Percentiles rank a stretch among this genome's conserved stretches.
Conservation (phyloP, 2,797 vertebrate genomes). For the Gobio occitaniae region DNA sequence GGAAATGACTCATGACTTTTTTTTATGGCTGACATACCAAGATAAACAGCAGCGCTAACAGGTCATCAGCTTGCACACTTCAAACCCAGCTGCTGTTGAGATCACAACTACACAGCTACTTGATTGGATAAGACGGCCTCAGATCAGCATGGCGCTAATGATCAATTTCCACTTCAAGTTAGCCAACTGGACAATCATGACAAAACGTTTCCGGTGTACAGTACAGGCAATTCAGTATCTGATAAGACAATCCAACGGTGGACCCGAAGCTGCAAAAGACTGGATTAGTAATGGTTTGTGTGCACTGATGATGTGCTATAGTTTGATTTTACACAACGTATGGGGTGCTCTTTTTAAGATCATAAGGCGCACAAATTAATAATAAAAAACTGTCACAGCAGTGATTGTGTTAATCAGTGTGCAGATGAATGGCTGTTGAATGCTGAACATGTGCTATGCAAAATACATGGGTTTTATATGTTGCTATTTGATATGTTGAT, state of each 20-base stretch:
- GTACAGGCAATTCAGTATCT: not conserved
- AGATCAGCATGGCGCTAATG: slow-evolving; percentile 38
- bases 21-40: slow-evolving; percentile 50
- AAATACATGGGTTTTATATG: not conserved
- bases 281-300: slow-evolving; percentile 13
- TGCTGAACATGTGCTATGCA: not conserved
- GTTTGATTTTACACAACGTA: not conserved
- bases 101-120: slow-evolving; percentile 14
- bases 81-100: slow-evolving; percentile 15
- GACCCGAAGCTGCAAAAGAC: slow-evolving; percentile 13
- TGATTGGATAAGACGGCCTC: slow-evolving; percentile 31
- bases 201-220: slow-evolving; percentile 20
- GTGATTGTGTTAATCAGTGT: not conserved
- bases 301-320: not conserved
- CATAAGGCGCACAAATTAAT: not conserved
- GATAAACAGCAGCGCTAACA: slow-evolving; percentile 53
- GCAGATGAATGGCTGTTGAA: not conserved
- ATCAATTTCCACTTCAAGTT: slow-evolving; percentile 37
- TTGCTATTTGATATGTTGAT: not conserved
- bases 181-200: slow-evolving; percentile 32
- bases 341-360: not conserved
- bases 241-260: slow-evolving; percentile 7
- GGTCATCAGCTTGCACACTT: slow-evolving; percentile 27
- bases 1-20: slow-evolving; percentile 56
- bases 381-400: not conserved